phyloP scores from a whole-genome alignment of 2,888 invertebrate species.

The Pristionchus maxplancki region DNA sequence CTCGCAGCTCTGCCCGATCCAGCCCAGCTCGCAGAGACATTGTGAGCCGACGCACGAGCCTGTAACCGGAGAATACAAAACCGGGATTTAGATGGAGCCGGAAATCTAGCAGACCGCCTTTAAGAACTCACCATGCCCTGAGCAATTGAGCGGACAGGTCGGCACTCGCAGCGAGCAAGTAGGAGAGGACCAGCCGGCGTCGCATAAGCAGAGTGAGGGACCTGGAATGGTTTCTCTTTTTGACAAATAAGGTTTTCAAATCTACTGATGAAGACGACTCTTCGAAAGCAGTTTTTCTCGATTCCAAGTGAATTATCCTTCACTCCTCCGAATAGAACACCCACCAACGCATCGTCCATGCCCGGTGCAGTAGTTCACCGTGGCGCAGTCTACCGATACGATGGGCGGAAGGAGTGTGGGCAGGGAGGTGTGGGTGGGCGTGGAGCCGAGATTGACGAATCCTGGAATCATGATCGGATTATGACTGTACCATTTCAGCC shows the following conservation, averaged over 20 bases:
- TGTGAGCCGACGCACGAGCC: constrained; percentile 49
- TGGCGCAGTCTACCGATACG: not conserved
- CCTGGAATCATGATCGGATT: constrained; percentile 4
- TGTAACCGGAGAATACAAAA: not conserved
- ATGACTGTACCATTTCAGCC: too few species aligned
- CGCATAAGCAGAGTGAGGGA: constrained; percentile 41
- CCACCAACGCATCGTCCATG: constrained; percentile 45
- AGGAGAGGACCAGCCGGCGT: constrained; percentile 40
- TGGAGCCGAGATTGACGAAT: constrained; percentile 49
- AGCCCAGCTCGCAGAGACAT: constrained; percentile 49
- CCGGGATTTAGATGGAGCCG: not conserved
- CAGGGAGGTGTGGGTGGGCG: not conserved
- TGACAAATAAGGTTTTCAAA: too few species aligned
- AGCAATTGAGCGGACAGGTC: constrained; percentile 14
- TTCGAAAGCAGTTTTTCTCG: too few species aligned
- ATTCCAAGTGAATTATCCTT: not conserved
- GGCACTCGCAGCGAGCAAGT: constrained; percentile 27
- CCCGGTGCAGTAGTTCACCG: constrained; percentile 44
- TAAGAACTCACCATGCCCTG: not conserved
- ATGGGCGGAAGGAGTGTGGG: constrained; percentile 9
- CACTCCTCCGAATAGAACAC: not conserved
- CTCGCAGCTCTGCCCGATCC: constrained; percentile 51
- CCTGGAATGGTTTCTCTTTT: constrained; percentile 17
- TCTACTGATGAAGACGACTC: too few species aligned
- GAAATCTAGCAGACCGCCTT: not conserved